Evolutionary conservation across 2,113 vertebrate genomes (phyloP).

Genomic region (Lamprotornis superbus): DNA sequence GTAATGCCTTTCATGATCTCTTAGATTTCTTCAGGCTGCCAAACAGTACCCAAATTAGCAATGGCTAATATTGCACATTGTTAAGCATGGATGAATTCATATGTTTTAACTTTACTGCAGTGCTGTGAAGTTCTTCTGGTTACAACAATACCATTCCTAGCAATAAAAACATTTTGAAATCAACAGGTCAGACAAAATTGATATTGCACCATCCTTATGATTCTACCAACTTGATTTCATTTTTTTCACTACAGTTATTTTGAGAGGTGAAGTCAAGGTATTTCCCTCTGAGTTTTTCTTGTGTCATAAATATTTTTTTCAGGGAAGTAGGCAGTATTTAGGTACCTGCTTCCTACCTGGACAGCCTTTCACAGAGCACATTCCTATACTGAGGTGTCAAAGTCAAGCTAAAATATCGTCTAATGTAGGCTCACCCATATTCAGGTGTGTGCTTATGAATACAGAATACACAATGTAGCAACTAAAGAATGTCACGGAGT

Average conservation of each 20-base stretch:
- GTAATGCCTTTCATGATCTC: not conserved
- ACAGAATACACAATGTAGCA: not conserved
- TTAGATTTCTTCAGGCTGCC: not conserved
- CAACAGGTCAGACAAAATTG: not conserved
- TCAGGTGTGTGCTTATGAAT: not conserved
- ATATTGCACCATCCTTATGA: not conserved
- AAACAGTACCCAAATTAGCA: not conserved
- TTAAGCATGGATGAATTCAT: not conserved
- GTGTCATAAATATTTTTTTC: not conserved
- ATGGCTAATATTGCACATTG: not conserved
- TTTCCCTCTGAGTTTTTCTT: not conserved
- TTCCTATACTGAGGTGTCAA: slow-evolving; percentile 3
- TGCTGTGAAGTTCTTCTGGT: not conserved
- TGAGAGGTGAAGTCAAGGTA: not conserved
- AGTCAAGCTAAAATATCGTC: not conserved
- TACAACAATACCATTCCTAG: not conserved
- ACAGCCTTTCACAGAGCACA: not conserved
- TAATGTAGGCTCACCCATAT: not conserved
- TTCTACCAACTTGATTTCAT: not conserved
- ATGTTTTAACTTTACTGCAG: not conserved
- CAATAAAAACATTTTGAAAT: not conserved
- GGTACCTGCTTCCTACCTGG: not conserved
- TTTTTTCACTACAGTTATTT: not conserved
- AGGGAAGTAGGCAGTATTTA: not conserved
- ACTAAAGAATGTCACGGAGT: not conserved